phyloP scores from a whole-genome alignment of 2,888 invertebrate species.

The Adelognathus sp. region DNA sequence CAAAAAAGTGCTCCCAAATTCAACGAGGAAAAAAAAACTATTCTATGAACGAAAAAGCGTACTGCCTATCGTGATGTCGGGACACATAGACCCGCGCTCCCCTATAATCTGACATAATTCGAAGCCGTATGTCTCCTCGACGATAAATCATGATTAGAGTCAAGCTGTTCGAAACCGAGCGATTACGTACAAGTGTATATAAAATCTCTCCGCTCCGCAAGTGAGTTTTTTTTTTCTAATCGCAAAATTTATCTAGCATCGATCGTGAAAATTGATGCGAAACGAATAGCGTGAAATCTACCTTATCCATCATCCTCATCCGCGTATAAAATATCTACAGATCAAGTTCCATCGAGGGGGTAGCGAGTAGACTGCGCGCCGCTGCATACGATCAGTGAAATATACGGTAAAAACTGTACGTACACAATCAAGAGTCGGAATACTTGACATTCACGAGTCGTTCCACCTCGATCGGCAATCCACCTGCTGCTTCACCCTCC shows the following conservation, averaged over 20 bases:
- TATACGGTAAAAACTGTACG: background rate
- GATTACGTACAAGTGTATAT: background rate
- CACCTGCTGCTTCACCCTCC: constrained; percentile 37
- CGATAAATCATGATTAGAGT: background rate
- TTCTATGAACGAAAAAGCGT: too few species aligned
- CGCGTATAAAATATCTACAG: background rate
- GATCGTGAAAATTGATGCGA: background rate
- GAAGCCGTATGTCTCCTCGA: background rate
- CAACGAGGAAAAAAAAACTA: too few species aligned
- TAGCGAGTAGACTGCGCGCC: background rate
- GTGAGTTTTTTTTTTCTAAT: background rate
- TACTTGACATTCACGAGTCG: constrained; percentile 11
- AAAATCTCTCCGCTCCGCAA: background rate
- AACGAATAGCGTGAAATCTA: constrained; percentile 2
- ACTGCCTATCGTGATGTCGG: too few species aligned
- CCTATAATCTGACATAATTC: too few species aligned
- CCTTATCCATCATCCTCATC: background rate
- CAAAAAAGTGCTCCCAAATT: too few species aligned
- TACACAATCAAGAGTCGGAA: background rate
- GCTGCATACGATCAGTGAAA: background rate
- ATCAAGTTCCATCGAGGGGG: too few species aligned
- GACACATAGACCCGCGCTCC: too few species aligned
- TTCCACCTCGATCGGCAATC: constrained; percentile 30
- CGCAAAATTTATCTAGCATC: background rate
- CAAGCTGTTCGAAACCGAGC: background rate